Conservation (phyloP, 2,888 invertebrate genomes). For the Anaspis maculata region DNA sequence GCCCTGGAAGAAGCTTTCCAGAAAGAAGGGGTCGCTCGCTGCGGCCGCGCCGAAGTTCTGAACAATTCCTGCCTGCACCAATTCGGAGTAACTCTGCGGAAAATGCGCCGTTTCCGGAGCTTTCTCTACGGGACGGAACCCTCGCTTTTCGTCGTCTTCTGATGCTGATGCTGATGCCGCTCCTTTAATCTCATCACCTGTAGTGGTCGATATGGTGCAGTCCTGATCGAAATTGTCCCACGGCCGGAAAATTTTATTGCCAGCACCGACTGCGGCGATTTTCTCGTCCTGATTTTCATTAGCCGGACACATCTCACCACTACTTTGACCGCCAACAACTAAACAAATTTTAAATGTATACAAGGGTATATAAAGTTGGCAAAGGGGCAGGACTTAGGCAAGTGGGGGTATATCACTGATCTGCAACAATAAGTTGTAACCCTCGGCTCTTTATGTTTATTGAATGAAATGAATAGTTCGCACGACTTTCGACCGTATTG, state of each 20-base stretch:
- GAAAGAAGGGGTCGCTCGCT: conserved; percentile 30
- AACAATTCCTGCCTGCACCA: background rate
- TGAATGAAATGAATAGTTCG: conserved; percentile 38
- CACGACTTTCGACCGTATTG: conserved; percentile 31
- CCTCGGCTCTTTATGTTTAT: conserved; percentile 34
- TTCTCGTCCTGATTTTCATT: too few relatives aligned
- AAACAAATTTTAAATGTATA: conserved; percentile 35
- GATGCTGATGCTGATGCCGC: too few relatives aligned
- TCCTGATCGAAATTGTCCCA: conserved; percentile 44
- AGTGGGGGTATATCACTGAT: conserved; percentile 34
- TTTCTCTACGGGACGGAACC: conserved; percentile 17
- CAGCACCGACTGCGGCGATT: too few relatives aligned
- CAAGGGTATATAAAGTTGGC: conserved; percentile 33
- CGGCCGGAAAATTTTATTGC: conserved; percentile 28
- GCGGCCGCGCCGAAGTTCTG: conserved; percentile 20
- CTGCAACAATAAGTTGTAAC: conserved; percentile 38
- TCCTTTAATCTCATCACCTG: conserved; percentile 28
- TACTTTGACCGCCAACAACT: conserved; percentile 24
- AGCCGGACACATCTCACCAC: too few relatives aligned
- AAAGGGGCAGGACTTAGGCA: conserved; percentile 35
- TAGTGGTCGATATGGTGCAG: conserved; percentile 51
- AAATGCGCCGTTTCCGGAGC: background rate
- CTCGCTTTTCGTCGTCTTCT: conserved; percentile 20
- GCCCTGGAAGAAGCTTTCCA: conserved; percentile 36
- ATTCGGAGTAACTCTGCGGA: background rate